phyloP scores from a whole-genome alignment of 2,797 vertebrate species.

The Scleropages formosus region DNA sequence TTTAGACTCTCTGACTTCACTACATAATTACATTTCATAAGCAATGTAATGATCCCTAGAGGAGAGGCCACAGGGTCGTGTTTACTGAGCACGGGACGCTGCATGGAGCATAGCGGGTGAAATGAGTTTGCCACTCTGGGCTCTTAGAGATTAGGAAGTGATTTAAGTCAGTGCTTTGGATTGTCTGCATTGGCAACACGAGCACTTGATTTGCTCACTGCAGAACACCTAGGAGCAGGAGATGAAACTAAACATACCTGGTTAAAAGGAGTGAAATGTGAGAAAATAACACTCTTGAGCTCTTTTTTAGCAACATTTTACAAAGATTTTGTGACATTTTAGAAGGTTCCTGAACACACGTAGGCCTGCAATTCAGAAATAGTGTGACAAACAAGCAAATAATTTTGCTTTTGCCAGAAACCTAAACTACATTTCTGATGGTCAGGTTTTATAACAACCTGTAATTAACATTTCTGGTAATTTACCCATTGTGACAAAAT shows the following conservation, averaged over 20 bases:
- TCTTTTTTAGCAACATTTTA: too few relatives aligned
- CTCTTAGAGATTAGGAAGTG: conserved; percentile 14
- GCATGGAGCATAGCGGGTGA: not conserved
- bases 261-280: not conserved
- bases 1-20: not conserved
- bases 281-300: too few relatives aligned
- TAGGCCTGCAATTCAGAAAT: too few relatives aligned
- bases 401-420: too few relatives aligned
- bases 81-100: not conserved
- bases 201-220: not conserved
- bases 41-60: conserved; percentile 8
- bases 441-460: too few relatives aligned
- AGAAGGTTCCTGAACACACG: too few relatives aligned
- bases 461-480: too few relatives aligned
- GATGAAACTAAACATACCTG: conserved; percentile 9
- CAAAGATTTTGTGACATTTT: too few relatives aligned
- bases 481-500: too few relatives aligned
- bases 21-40: conserved; percentile 22
- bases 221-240: not conserved
- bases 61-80: not conserved
- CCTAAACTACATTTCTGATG: too few relatives aligned
- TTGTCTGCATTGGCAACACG: conserved; percentile 6
- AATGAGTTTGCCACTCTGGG: not conserved
- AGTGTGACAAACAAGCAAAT: too few relatives aligned
- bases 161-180: not conserved